phyloP scores from a whole-genome alignment of 2,797 vertebrate genomes.

The Periparus ater region DNA sequence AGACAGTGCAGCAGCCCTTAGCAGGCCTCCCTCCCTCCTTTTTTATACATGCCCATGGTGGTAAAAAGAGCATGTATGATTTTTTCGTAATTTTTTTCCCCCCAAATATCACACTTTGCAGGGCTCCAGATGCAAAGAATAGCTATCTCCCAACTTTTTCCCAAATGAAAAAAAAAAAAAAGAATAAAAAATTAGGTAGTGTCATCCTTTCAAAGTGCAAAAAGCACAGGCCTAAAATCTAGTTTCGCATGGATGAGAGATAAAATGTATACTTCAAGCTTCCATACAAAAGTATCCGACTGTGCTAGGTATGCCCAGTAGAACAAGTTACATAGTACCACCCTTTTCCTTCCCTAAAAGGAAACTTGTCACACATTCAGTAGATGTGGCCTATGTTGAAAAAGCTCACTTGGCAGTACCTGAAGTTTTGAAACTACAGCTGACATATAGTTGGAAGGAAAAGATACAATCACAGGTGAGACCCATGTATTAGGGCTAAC shows the following conservation, averaged over 20 bases:
- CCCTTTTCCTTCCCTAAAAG: background rate
- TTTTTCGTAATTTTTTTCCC: rapidly evolving
- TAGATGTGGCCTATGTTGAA: background rate
- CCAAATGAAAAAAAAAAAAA: background rate
- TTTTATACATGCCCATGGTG: background rate
- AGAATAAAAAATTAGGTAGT: background rate
- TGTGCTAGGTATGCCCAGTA: background rate
- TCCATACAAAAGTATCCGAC: background rate
- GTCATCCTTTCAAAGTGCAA: background rate
- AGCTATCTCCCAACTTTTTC: background rate
- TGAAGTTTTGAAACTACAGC: background rate
- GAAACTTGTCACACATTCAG: background rate
- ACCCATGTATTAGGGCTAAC: background rate
- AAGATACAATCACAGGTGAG: background rate
- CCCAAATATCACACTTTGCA: background rate
- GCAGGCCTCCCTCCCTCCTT: background rate
- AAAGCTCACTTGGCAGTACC: background rate
- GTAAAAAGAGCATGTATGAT: background rate
- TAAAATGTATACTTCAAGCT: background rate
- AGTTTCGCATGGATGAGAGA: background rate
- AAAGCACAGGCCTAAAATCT: background rate
- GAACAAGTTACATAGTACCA: background rate
- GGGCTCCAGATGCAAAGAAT: background rate
- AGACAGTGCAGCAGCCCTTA: background rate
- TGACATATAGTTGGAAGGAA: background rate